These are phyloP conservation scores for Trilocha varians DNA, from an alignment of 2,888 invertebrate species.

Conservation along the genomic window DNA sequence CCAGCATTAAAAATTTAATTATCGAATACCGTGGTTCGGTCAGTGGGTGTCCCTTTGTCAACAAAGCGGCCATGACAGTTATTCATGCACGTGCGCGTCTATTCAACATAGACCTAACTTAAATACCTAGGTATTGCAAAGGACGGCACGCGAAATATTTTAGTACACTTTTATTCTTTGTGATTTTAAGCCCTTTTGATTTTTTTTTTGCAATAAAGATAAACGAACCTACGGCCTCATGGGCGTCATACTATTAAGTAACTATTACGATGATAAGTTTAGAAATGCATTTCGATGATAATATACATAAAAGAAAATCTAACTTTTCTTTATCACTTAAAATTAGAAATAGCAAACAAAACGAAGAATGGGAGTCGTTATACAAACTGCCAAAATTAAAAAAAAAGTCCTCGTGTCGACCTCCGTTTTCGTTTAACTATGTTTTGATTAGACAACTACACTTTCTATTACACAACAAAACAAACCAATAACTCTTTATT, in stretches of 20 bases:
- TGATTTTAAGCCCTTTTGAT: too few species aligned
- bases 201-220: too few species aligned
- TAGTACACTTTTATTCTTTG: too few species aligned
- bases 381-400: too few species aligned
- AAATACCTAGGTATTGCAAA: not conserved
- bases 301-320: too few species aligned
- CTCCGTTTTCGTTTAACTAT: not conserved
- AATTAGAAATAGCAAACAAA: too few species aligned
- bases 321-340: too few species aligned
- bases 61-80: conserved; percentile 52
- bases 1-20: conserved; percentile 31
- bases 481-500: not conserved
- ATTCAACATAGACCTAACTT: not conserved
- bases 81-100: conserved; percentile 18
- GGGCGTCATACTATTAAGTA: too few species aligned
- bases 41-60: conserved; percentile 26
- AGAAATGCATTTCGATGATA: too few species aligned
- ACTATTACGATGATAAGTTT: too few species aligned
- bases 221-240: too few species aligned
- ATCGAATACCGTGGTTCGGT: conserved; percentile 34
- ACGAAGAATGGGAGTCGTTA: too few species aligned
- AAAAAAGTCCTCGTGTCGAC: conserved; percentile 19
- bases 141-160: not conserved
- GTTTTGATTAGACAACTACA: not conserved
- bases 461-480: not conserved